A percentile compares a stretch with the other conserved stretches of the same genome.
These are phyloP conservation scores for Rhagoletis pomonella DNA, from an alignment of 1,140 invertebrate genomes.

Conservation along the genomic window DNA sequence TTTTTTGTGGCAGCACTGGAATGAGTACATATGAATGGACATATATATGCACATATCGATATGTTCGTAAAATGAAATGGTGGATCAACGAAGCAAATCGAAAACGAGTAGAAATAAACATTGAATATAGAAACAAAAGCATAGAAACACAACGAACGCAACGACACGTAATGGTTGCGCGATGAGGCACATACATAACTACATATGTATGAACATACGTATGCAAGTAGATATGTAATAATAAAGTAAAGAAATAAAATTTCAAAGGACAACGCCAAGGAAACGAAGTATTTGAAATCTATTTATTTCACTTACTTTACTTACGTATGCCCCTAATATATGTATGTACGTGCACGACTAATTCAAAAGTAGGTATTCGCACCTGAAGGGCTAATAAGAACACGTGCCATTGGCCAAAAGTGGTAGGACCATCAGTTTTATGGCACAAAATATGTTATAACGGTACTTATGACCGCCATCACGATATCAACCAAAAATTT, in stretches of 20 bases:
- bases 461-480: conserved; percentile 1
- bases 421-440: background rate
- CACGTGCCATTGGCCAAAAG: background rate
- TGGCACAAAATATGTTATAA: background rate
- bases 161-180: conserved; percentile 17
- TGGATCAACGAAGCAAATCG: background rate
- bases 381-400: background rate
- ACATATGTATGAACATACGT: background rate
- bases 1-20: background rate
- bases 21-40: background rate
- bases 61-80: conserved; percentile 34
- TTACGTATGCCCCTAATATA: conserved; percentile 56
- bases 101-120: conserved; percentile 28
- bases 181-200: background rate
- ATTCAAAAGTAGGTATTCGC: background rate
- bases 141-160: conserved; percentile 26
- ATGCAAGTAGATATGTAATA: conserved; percentile 51
- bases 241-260: conserved; percentile 69
- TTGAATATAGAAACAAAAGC: conserved; percentile 24
- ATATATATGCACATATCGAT: background rate
- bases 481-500: background rate
- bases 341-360: background rate
- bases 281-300: conserved; percentile 62
- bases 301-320: conserved; percentile 65
- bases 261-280: conserved; percentile 59